Conservation (phyloP, 2,888 invertebrate species). For the Mactromeris polynyma region DNA sequence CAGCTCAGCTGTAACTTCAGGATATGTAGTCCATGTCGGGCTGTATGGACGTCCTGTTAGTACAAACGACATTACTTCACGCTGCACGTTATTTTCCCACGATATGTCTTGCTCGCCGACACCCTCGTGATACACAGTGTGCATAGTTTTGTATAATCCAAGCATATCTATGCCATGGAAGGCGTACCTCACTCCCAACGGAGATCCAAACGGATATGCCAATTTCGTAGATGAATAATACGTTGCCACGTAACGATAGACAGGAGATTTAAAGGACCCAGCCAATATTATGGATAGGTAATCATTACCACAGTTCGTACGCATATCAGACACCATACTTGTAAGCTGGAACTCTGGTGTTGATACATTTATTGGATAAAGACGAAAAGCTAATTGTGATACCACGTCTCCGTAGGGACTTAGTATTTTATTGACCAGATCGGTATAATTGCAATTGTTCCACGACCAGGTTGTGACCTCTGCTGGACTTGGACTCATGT, state of each 20-base stretch:
- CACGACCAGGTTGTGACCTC: constrained; percentile 32
- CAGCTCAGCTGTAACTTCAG: constrained; percentile 47
- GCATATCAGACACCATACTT: constrained; percentile 33
- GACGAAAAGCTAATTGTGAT: constrained; percentile 39
- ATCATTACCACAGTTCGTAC: constrained; percentile 52
- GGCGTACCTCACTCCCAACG: constrained; percentile 33
- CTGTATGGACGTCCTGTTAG: constrained; percentile 44
- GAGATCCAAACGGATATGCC: not conserved
- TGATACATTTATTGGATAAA: constrained; percentile 35
- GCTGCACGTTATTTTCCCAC: constrained; percentile 39
- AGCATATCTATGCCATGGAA: constrained; percentile 54
- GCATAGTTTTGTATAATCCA: constrained; percentile 46
- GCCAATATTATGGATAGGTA: constrained; percentile 41
- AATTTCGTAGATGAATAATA: constrained; percentile 27
- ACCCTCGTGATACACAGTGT: not conserved
- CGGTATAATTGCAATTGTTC: constrained; percentile 7
- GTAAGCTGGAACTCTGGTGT: constrained; percentile 48
- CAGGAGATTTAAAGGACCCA: constrained; percentile 47
- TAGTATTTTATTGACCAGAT: constrained; percentile 21
- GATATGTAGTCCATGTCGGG: constrained; percentile 44
- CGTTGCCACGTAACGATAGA: constrained; percentile 57
- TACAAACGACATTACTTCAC: constrained; percentile 49
- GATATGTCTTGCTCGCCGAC: not conserved
- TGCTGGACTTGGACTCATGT: not conserved
- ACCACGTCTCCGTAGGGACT: constrained; percentile 42